Percentiles rank a stretch among this genome's conserved stretches.
phyloP scores from a whole-genome alignment of 2,113 vertebrate species.

The Bubo bubo region DNA sequence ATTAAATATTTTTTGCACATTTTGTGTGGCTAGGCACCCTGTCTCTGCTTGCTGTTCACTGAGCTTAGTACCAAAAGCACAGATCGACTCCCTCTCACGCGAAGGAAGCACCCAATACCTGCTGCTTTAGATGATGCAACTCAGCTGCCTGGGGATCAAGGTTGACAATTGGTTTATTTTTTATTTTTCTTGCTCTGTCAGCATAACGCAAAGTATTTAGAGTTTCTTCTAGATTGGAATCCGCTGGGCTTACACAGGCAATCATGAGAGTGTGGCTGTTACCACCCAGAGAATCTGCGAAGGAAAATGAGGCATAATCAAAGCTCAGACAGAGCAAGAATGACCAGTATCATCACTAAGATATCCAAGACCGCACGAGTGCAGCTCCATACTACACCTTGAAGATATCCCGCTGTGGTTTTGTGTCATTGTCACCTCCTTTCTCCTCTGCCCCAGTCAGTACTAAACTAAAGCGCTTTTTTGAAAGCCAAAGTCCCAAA shows the following conservation, averaged over 20 bases:
- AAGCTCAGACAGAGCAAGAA: not conserved
- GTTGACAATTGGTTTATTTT: slow-evolving; percentile 94
- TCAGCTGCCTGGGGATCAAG: slow-evolving; percentile 89
- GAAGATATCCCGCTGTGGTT: not conserved
- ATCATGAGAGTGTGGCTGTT: slow-evolving; percentile 98
- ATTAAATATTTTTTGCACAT: accelerated
- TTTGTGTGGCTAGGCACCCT: not conserved
- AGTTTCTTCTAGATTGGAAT: slow-evolving; percentile 97
- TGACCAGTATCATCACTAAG: not conserved
- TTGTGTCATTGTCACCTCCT: not conserved
- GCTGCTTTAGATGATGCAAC: slow-evolving; percentile 84
- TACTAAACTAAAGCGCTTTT: not conserved
- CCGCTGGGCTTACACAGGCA: slow-evolving; percentile 93
- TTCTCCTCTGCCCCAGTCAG: not conserved
- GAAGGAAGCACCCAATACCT: slow-evolving; percentile 75
- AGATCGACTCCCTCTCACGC: not conserved
- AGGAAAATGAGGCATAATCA: not conserved
- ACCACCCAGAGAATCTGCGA: slow-evolving; percentile 91
- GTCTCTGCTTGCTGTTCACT: not conserved
- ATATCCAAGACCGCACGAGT: accelerated
- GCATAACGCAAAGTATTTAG: slow-evolving; percentile 94
- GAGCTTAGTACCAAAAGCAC: not conserved
- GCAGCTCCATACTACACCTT: not conserved
- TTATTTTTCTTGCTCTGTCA: slow-evolving; percentile 95
- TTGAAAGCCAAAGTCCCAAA: not conserved